Evolutionary conservation across 2,888 invertebrate species (phyloP), one percentile per base, ranked within the genome.

Genomic region (Leptopilina drosophilae): DNA sequence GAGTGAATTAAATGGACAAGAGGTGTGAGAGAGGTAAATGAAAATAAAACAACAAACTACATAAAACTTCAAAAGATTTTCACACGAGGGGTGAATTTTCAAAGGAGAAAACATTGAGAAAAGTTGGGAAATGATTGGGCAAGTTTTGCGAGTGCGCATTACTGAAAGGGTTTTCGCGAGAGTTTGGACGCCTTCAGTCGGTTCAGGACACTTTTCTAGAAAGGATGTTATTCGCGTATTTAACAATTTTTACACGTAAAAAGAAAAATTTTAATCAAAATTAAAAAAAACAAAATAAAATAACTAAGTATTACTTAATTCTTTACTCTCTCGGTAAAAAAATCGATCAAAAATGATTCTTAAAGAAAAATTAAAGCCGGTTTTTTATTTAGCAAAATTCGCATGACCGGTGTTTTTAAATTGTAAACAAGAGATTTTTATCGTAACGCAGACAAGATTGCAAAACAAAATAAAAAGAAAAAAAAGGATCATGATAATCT

Each of bases 91-190:
- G 7, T 8, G 42, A 12, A 11, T 49, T 49, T 49, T 42, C 8
- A 42, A 42, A 12, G 53, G n/a, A 33, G 53, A 56, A 20, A 73
- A 56, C 26, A 33, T 53, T 53, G 33, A 14, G 62, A 62, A 62
- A 20, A 62, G 62, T 62, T n/a, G 4, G 56, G 14, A 56, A 53
- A 56, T 73, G 73, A 73, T 73, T 73, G 73, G 73, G n/a, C 12
- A 73, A 73, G 53, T 73, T 73, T 56, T 8, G 73, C 73, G 73
- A 73, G 33, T 73, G 73, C 73, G 73, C 73, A 73, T 73, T 73
- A 2, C 26, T 56, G 33, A 33, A 33, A 73, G 73, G 73, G 53
- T 53, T 56, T 56, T 49, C 49, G 56, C 56, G 73, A 49, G 53
- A 73, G 73, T 33, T 56, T 33, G 53, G 56, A 56, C 56, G 73